Evolutionary conservation across 2,888 invertebrate genomes (phyloP), one percentile per base, ranked within the genome.

Genomic region (Polyommatus iphigenia): DNA sequence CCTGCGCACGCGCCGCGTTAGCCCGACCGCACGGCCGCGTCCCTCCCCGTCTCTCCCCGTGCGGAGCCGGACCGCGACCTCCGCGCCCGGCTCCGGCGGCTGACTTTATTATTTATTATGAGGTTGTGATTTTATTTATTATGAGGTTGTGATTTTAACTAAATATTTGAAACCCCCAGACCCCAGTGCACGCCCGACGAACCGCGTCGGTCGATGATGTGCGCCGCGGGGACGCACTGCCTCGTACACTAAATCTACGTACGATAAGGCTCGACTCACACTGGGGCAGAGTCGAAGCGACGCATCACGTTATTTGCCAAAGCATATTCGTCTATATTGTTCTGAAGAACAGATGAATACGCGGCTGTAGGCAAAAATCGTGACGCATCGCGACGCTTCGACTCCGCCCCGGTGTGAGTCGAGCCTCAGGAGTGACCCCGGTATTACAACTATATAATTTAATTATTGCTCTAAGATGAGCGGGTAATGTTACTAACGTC

Each of bases 1-100:
- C 95, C 94, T 93, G 88, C 29, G 76, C 62, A 67, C 67, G 29
- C 67, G 67, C 67, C 67, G 29, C 67, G 67, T 67, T 67, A 67
- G 67, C 13, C 62, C 24, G 10, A 10, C 20, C 29, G 24, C 32
- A 50, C 73, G 20, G 41, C 20, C 10, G 46, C 5, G 29, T 8
- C 46, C 20, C 1, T 2, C 24, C 36, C 32, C 77, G 32, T 59
- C 72, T 13, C 1, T 2, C 24, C 36, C 32, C 77, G 32, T 59
- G 72, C 72, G 57, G 50, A 57, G 57, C 41, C 41, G 41, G 1
- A 2, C 8, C 29, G 15, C 2, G 67, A 29, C 10, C 10, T 24
- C 32, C 7, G 15, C 15, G 29, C 29, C 67, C 67, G 67, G 67
- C 67, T 4, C 59, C 20, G 67, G 67, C 67, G 10, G n/a, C n/a